Evolutionary conservation across 2,113 vertebrate genomes (phyloP).

Genomic region (Melanerpes formicivorus): DNA sequence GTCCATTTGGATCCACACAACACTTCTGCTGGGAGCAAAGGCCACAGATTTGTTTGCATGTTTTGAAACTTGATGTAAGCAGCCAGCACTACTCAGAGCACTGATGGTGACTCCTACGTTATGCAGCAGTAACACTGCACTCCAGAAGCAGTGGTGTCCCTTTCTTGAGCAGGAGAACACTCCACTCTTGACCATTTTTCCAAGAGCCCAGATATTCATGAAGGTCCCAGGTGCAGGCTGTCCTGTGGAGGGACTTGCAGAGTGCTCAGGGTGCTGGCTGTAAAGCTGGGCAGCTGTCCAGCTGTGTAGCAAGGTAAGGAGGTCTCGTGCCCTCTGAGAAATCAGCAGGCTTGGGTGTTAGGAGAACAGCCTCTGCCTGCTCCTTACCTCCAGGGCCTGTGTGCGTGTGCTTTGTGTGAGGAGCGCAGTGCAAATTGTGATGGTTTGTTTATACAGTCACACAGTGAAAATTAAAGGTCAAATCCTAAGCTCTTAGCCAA

Average conservation of each 20-base stretch:
- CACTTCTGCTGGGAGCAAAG: neutral
- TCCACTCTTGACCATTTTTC: neutral
- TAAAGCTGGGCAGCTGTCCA: neutral
- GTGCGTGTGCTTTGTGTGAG: neutral
- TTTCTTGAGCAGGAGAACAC: neutral
- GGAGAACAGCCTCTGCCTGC: neutral
- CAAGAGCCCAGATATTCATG: neutral
- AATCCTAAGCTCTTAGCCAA: neutral
- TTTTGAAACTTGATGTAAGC: neutral
- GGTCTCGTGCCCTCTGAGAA: neutral
- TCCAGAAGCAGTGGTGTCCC: neutral
- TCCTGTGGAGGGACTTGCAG: neutral
- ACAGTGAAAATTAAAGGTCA: conserved; percentile 11
- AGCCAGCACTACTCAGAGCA: neutral
- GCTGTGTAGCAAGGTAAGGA: neutral
- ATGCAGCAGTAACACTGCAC: neutral
- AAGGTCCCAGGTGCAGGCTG: neutral
- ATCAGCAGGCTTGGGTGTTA: neutral
- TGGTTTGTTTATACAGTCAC: neutral
- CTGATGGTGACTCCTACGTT: neutral
- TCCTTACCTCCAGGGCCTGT: neutral
- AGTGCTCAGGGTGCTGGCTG: neutral
- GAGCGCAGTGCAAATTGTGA: neutral
- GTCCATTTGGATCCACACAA: neutral
- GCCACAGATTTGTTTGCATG: neutral